Evolutionary conservation across 2,888 invertebrate genomes (phyloP).

Genomic region (Uropetala carovei): DNA sequence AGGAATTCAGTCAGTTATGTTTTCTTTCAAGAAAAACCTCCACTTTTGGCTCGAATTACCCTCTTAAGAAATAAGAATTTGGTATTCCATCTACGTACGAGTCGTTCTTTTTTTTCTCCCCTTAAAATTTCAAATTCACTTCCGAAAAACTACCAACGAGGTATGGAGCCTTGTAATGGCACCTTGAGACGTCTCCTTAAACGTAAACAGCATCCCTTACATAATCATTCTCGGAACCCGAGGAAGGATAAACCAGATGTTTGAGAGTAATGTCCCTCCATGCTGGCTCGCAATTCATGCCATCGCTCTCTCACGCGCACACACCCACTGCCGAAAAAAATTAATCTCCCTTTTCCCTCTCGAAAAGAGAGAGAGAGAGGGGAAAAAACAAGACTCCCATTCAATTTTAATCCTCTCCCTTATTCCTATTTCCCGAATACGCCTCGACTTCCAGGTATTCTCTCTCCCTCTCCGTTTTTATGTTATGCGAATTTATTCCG

Average conservation of each 20-base stretch:
- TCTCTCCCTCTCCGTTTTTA: background rate
- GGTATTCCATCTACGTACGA: too few relatives aligned
- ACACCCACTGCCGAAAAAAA: background rate
- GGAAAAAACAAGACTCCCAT: conserved; percentile 25
- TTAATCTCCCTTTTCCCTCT: conserved; percentile 7
- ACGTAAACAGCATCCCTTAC: conserved; percentile 28
- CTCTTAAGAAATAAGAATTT: too few relatives aligned
- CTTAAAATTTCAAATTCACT: background rate
- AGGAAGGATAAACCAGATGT: conserved; percentile 10
- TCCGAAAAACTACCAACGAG: background rate
- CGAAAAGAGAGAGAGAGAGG: background rate
- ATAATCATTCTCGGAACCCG: background rate
- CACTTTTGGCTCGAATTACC: too few relatives aligned
- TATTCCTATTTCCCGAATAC: background rate
- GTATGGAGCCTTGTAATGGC: background rate
- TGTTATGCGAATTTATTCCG: conserved; percentile 19
- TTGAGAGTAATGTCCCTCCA: conserved; percentile 27
- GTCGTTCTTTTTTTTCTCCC: background rate
- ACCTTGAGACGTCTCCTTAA: background rate
- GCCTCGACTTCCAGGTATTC: background rate
- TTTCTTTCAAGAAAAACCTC: too few relatives aligned
- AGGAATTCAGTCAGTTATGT: too few relatives aligned
- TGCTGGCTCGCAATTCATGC: background rate
- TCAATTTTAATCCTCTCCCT: conserved; percentile 41
- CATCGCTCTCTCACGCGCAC: background rate